Conservation (phyloP, 2,888 invertebrate species). For the Argyresthia goedartella region DNA sequence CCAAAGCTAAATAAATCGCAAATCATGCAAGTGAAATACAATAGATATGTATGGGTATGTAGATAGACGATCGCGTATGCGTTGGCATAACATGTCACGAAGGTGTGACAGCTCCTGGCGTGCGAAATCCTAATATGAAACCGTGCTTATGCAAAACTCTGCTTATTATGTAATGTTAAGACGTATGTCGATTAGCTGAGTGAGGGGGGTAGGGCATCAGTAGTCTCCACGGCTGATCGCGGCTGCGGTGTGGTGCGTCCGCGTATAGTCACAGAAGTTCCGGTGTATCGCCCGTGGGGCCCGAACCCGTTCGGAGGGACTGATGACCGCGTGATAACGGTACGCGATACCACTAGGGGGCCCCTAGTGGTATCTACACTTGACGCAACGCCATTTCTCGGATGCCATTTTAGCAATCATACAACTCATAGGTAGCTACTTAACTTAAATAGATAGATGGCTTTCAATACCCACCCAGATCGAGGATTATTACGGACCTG, state of each 20-base stretch:
- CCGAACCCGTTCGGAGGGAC: constrained; percentile 47
- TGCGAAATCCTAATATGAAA: too few species aligned
- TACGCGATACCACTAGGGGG: constrained; percentile 19
- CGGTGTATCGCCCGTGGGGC: constrained; percentile 48
- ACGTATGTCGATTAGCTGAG: background rate
- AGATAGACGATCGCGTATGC: too few species aligned
- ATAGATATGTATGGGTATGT: too few species aligned
- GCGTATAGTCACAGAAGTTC: constrained; percentile 48
- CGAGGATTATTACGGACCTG: constrained; percentile 25
- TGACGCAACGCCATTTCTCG: background rate
- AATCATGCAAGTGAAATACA: background rate
- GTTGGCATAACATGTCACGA: too few species aligned
- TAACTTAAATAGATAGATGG: constrained; percentile 23
- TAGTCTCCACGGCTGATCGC: background rate
- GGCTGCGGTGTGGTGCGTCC: constrained; percentile 26
- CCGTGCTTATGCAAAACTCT: too few species aligned
- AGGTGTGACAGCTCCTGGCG: too few species aligned
- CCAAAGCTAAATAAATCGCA: constrained; percentile 1
- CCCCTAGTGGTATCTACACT: background rate
- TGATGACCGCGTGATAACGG: constrained; percentile 66
- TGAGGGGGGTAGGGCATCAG: background rate
- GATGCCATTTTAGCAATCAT: constrained; percentile 24
- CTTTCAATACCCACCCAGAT: constrained; percentile 29
- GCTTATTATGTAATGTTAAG: too few species aligned
- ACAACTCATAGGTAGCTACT: constrained; percentile 14